Base-by-base conservation (phyloP, 2,888 invertebrate species). In the Mantis religiosa region DNA sequence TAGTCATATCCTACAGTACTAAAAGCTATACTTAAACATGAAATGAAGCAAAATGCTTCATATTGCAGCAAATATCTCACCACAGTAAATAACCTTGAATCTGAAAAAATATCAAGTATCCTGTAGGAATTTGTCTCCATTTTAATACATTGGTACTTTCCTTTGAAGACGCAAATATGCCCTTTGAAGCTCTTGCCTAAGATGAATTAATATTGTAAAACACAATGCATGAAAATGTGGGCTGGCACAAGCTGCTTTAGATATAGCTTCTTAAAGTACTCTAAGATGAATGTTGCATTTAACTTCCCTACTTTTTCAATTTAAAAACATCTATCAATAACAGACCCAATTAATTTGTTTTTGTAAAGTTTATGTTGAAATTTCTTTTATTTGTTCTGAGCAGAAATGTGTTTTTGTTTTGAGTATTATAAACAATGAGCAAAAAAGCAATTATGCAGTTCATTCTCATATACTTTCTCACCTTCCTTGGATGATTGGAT, bases 401-500 rank as follows among this genome's bases (percentile, higher is more conserved):
- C 54, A 71, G 12, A 41, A 71, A 20, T 71, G 54, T 71, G 54
- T 71, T 71, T 71, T 1, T 71, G 54, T 71, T 71, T 71, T 1
- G 20, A 71, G 54, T 25, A 71, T 71, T 71, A 71, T 20, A 71
- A 20, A 20, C 2, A 71, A 4, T 71, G 15, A 71, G 54, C 54
- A 71, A 71, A 71, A 20, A 71, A 71, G 54, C 54, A 20, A 71
- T 71, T 71, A 71, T 71, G 54, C 54, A 71, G 25, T 71, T 71
- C 54, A 71, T 71, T 71, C 54, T 71, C 54, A 71, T 20, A 71
- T 20, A 25, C 54, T 7, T 30, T 87, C 87, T 82, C 30, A 89
- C 89, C 89, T 89, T 83, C 84, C 89, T 85, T 90, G 90, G 28
- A 89, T 87, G 20, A 86, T 93, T 90, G 93, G 93, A 90, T 94